Percentiles rank a stretch among this genome's conserved stretches.
phyloP scores from a whole-genome alignment of 2,797 vertebrate species.

The Masticophis lateralis region DNA sequence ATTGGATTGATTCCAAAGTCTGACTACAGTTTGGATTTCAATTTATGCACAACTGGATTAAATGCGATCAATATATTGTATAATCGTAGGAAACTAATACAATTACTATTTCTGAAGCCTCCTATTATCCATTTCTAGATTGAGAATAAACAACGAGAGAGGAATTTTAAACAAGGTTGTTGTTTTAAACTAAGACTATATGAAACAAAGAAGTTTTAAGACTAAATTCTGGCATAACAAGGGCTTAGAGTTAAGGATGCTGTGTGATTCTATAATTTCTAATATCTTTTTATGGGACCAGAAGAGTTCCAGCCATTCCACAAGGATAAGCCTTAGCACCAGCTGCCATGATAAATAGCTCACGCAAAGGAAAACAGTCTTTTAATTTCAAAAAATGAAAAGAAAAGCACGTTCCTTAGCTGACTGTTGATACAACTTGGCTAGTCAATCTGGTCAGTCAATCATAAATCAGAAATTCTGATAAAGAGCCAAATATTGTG shows the following conservation, averaged over 20 bases:
- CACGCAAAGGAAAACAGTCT: conserved; percentile 56
- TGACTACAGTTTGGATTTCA: not conserved
- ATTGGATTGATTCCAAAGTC: not conserved
- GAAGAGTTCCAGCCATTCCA: conserved; percentile 17
- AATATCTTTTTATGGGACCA: conserved; percentile 33
- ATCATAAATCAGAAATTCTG: conserved; percentile 55
- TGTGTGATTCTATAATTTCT: conserved; percentile 4
- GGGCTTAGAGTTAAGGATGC: not conserved
- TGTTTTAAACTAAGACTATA: not conserved
- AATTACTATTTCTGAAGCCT: not conserved
- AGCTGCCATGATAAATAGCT: conserved; percentile 61
- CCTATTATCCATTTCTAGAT: not conserved
- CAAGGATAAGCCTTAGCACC: conserved; percentile 37
- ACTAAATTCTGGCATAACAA: not conserved
- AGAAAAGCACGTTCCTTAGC: conserved; percentile 56
- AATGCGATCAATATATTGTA: not conserved
- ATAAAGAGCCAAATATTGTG: conserved; percentile 34
- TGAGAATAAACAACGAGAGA: not conserved
- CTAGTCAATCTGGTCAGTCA: conserved; percentile 30
- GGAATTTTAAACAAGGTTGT: not conserved
- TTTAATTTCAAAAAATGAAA: conserved; percentile 51
- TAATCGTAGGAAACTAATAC: not conserved
- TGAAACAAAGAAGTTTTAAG: not conserved
- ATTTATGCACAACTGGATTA: not conserved
- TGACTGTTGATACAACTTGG: conserved; percentile 59